Conservation (phyloP, 2,888 invertebrate species). For the Drepanosiphum platanoidis region DNA sequence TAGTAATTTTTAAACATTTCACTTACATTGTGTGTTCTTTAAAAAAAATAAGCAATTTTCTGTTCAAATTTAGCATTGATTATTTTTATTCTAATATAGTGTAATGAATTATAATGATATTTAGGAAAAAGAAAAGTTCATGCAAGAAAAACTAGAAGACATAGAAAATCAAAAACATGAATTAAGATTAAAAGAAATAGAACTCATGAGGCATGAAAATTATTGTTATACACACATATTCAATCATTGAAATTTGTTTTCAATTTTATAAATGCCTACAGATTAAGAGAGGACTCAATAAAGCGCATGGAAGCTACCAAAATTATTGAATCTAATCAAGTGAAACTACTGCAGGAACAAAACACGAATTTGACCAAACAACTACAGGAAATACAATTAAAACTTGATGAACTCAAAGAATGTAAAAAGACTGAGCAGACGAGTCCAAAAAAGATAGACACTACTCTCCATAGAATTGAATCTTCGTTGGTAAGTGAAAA, state of each 20-base stretch:
- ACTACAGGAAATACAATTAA: slow-evolving; percentile 42
- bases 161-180: slow-evolving; percentile 28
- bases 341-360: slow-evolving; percentile 39
- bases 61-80: too few species aligned
- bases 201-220: slow-evolving; percentile 37
- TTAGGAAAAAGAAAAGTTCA: slow-evolving; percentile 40
- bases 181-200: slow-evolving; percentile 40
- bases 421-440: background rate
- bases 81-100: too few species aligned
- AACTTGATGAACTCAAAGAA: slow-evolving; percentile 10
- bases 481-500: slow-evolving; percentile 10
- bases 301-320: background rate
- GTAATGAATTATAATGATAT: background rate
- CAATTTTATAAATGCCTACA: background rate
- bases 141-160: slow-evolving; percentile 27
- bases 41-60: background rate
- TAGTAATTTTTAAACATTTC: background rate
- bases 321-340: slow-evolving; percentile 20
- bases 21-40: background rate
- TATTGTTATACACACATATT: too few species aligned
- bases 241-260: too few species aligned
- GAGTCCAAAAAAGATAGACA: background rate
- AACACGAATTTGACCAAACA: slow-evolving; percentile 30
- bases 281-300: slow-evolving; percentile 22
- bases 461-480: background rate